Conservation (phyloP, 2,113 vertebrate species). For the Apteryx mantelli region DNA sequence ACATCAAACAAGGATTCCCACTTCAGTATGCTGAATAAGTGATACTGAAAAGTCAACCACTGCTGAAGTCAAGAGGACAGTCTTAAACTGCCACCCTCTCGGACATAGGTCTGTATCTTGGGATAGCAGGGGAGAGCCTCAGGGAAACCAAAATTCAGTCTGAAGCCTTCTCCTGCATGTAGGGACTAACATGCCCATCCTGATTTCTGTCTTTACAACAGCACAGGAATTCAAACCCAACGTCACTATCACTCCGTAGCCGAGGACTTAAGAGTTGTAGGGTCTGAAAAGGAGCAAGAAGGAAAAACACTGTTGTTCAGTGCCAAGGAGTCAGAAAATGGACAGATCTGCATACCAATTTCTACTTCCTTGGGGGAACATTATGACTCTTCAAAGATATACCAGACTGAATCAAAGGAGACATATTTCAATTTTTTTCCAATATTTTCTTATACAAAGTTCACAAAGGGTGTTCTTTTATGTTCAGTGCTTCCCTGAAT, state of each 20-base stretch:
- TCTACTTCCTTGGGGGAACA: neutral
- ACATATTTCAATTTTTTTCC: neutral
- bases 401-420: neutral
- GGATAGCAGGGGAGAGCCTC: neutral
- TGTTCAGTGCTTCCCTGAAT: neutral
- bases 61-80: neutral
- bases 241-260: neutral
- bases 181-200: neutral
- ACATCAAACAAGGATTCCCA: neutral
- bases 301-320: neutral
- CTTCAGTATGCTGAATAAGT: neutral
- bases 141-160: neutral
- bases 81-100: neutral
- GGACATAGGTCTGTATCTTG: neutral
- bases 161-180: neutral
- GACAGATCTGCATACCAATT: neutral
- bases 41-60: neutral
- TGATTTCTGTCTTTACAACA: neutral
- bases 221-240: rapidly evolving
- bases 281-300: neutral
- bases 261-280: neutral
- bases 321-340: neutral
- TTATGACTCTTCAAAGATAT: neutral
- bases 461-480: neutral
- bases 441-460: neutral